These are phyloP conservation scores for Discoglossus pictus DNA, from an alignment of 2,797 vertebrate species.

Conservation along the genomic window DNA sequence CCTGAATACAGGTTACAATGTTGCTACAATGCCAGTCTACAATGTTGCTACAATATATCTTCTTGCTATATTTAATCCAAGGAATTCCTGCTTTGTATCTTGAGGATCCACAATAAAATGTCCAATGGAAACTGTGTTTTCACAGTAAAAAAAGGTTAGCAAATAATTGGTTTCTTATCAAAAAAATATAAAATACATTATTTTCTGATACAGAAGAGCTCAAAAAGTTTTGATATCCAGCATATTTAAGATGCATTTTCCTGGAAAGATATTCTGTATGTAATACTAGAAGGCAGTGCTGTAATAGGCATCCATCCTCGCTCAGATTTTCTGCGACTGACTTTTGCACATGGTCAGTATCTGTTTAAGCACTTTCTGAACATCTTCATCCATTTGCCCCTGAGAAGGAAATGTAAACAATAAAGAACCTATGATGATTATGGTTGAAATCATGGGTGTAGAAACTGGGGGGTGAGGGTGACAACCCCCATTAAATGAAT, in stretches of 20 bases:
- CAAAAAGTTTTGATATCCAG: conserved; percentile 35
- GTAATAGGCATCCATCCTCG: neutral
- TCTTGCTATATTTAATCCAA: neutral
- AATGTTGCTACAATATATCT: conserved; percentile 1
- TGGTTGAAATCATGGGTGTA: too few species aligned
- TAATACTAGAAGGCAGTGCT: conserved; percentile 49
- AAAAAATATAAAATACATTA: conserved; percentile 43
- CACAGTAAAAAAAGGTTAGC: too few species aligned
- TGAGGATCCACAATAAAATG: conserved; percentile 12
- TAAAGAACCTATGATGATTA: neutral
- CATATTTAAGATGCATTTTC: conserved; percentile 20
- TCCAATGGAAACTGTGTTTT: conserved; percentile 14
- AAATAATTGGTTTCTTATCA: conserved; percentile 28
- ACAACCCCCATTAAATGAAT: too few species aligned
- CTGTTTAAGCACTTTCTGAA: conserved; percentile 96
- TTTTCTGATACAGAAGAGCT: conserved; percentile 50
- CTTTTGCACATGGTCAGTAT: conserved; percentile 97
- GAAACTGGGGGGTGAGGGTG: too few species aligned
- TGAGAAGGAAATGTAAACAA: conserved; percentile 58
- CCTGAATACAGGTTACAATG: conserved; percentile 28
- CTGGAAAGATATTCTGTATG: conserved; percentile 11
- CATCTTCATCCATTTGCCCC: conserved; percentile 99
- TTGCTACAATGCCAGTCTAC: neutral
- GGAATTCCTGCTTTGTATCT: neutral
- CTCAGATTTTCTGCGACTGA: conserved; percentile 86